phyloP scores from a whole-genome alignment of 2,888 invertebrate species.

The Malacosoma neustria region DNA sequence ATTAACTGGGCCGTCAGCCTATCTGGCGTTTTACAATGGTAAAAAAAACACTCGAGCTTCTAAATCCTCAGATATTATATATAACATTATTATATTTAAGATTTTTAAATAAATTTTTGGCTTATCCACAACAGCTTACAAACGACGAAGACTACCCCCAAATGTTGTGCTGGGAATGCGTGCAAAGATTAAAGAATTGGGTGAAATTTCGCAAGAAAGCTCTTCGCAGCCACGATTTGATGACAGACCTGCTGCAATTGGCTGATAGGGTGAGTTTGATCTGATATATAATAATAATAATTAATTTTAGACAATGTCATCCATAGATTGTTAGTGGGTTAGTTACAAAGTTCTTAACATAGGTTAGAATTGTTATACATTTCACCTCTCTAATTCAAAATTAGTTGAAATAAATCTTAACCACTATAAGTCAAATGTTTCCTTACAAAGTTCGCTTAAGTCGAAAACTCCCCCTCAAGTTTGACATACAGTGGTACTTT shows the following conservation, averaged over 20 bases:
- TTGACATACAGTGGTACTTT: background rate
- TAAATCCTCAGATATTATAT: too few species aligned
- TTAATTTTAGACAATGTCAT: too few species aligned
- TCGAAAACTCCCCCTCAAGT: too few species aligned
- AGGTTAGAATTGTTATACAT: background rate
- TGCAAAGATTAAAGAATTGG: constrained; percentile 1
- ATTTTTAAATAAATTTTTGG: background rate
- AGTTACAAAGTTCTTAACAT: too few species aligned
- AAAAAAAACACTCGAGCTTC: too few species aligned
- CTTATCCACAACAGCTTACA: background rate
- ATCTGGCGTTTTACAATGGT: background rate
- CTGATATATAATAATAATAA: too few species aligned
- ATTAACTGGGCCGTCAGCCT: background rate
- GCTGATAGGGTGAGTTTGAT: constrained; percentile 3
- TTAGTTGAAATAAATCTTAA: background rate
- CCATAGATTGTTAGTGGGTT: too few species aligned
- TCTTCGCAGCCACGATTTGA: background rate
- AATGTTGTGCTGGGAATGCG: constrained; percentile 5
- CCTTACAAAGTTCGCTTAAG: too few species aligned
- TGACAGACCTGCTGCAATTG: constrained; percentile 1
- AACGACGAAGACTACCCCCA: constrained; percentile 1
- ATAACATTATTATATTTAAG: too few species aligned
- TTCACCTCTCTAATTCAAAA: too few species aligned
- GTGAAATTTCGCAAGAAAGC: constrained; percentile 4
- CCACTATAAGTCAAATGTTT: too few species aligned